phyloP scores from a whole-genome alignment of 2,113 vertebrate genomes.

The Oxygymnocypris stewartii region DNA sequence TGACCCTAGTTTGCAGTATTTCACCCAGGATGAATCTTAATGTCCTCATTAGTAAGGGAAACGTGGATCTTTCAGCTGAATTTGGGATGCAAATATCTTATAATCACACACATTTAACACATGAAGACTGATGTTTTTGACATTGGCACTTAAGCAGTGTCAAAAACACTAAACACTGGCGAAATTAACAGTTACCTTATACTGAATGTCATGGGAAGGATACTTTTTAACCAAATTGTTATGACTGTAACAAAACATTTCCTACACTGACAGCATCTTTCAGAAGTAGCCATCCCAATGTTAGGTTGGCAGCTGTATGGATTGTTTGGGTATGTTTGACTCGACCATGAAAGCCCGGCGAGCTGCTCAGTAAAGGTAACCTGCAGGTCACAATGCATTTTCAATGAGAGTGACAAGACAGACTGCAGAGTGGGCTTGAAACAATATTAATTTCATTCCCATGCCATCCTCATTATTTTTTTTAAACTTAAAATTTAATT shows the following conservation, averaged over 20 bases:
- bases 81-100: not conserved
- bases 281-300: not conserved
- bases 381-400: not conserved
- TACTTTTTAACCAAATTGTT: not conserved
- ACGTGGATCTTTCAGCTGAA: not conserved
- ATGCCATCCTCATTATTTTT: not conserved
- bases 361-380: slow-evolving; percentile 2
- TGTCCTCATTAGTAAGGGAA: not conserved
- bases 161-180: not conserved
- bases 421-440: not conserved
- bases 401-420: not conserved
- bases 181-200: not conserved
- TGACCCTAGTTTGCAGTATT: slow-evolving; percentile 25
- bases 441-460: not conserved
- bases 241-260: not conserved
- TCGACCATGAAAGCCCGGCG: not conserved
- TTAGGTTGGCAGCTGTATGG: not conserved
- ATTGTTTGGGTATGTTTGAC: not conserved
- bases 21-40: not conserved
- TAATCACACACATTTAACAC: not conserved
- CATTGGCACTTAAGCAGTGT: not conserved
- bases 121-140: not conserved
- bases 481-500: not conserved
- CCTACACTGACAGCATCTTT: not conserved
- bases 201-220: not conserved